Base-by-base conservation (phyloP, 2,888 invertebrate genomes). In the Phengaris alcon region DNA sequence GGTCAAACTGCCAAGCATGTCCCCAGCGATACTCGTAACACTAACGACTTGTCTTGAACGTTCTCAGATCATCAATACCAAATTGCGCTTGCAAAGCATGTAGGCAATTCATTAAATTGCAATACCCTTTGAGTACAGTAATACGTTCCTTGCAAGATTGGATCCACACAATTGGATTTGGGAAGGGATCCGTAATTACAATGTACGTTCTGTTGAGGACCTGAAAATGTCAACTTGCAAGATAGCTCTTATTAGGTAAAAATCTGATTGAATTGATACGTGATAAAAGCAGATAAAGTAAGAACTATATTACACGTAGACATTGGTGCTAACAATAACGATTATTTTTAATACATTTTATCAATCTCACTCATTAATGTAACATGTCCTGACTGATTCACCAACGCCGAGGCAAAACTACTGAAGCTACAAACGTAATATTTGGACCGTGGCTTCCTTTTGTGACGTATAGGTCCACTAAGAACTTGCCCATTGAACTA, bases 11-110 rank as follows among this genome's bases (percentile, higher is more conserved):
- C 68, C 75, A 73, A 72, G 76, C 78, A 78, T 75, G 79, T 77
- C 79, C 75, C 77, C 44, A 4, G 76, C 75, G 78, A 77, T 75
- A n/a, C n/a, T n/a, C n/a, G n/a, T n/a, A 70, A 76, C 76, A 57
- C 72, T 77, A 74, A 73, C 76, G 77, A 72, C 75, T 35, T 76
- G 74, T 48, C 68, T 73, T 70, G 46, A 48, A 22, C 44, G 76
- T 73, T 68, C 55, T 22, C 57, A 70, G 70, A 75, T 75, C 75
- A 75, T 75, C 75, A 75, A 75, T 75, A 51, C 13, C 70, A 70
- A 75, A 75, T 48, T 69, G 70, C 55, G 73, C 73, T 73, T 73
- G 57, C 54, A 15, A 55, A 57, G 57, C 73, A 73, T 73, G 57
- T 55, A 57, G 59, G 73, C 73, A 57, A 73, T 73, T 73, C 73